These are phyloP conservation scores for Acleris holmiana DNA, from an alignment of 2,888 invertebrate genomes.

Conservation along the genomic window DNA sequence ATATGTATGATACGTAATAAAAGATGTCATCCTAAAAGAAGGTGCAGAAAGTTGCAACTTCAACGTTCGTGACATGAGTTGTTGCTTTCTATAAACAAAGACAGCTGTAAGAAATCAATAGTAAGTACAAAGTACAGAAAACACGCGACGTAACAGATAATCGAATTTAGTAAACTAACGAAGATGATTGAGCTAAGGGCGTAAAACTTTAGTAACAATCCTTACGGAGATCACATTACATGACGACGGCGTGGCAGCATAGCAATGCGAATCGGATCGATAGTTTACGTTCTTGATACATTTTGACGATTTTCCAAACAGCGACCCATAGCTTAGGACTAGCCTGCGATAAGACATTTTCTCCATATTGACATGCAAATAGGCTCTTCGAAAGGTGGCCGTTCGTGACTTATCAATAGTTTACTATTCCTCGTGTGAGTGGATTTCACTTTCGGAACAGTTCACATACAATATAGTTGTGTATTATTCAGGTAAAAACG, in stretches of 20 bases:
- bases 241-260: background rate
- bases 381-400: slow-evolving; percentile 21
- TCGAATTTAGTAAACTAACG: slow-evolving; percentile 25
- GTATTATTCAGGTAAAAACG: slow-evolving; percentile 1
- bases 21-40: background rate
- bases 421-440: slow-evolving; percentile 16
- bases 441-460: slow-evolving; percentile 21
- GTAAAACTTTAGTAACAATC: slow-evolving; percentile 25
- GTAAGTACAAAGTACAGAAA: slow-evolving; percentile 19
- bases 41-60: slow-evolving; percentile 14
- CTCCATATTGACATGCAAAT: slow-evolving; percentile 34
- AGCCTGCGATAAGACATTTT: slow-evolving; percentile 32
- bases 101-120: slow-evolving; percentile 26
- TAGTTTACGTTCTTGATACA: slow-evolving; percentile 18
- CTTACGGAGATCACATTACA: slow-evolving; percentile 12
- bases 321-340: slow-evolving; percentile 22
- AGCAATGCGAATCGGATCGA: slow-evolving; percentile 8
- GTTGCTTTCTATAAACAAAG: slow-evolving; percentile 23
- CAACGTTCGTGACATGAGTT: slow-evolving; percentile 4
- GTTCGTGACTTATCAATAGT: slow-evolving; percentile 36
- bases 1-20: no score
- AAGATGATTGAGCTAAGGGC: slow-evolving; percentile 21
- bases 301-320: slow-evolving; percentile 20
- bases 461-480: slow-evolving; percentile 10
- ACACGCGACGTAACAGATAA: slow-evolving; percentile 24